A percentile compares a stretch with the other conserved stretches of the same genome.
Evolutionary conservation across 2,113 vertebrate genomes (phyloP).

Genomic region (Aptenodytes forsteri): DNA sequence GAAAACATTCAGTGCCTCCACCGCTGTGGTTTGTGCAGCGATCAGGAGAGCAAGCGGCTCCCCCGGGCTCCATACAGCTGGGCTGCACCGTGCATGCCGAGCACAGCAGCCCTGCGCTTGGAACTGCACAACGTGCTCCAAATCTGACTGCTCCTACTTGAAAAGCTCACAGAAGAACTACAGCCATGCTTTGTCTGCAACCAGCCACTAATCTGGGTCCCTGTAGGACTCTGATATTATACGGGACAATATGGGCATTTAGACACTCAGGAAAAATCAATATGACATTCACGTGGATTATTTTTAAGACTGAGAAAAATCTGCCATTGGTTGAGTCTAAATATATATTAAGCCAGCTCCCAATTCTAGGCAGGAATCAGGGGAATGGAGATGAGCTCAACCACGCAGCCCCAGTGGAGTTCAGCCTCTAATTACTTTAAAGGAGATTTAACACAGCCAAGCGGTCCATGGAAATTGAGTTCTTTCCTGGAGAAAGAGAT

Average conservation of each 20-base stretch:
- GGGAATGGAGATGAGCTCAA: slow-evolving; percentile 33
- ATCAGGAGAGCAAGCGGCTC: neutral
- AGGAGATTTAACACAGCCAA: slow-evolving; percentile 24
- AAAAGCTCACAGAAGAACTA: neutral
- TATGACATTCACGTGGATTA: neutral
- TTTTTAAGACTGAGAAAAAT: neutral
- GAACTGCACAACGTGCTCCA: neutral
- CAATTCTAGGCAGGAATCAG: neutral
- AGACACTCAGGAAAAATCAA: neutral
- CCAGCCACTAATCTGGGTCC: neutral
- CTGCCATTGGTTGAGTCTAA: neutral
- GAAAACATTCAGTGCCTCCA: neutral
- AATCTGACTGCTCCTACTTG: neutral
- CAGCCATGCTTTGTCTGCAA: neutral
- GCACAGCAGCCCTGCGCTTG: neutral
- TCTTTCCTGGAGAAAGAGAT: neutral
- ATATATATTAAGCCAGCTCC: neutral
- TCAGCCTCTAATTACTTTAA: slow-evolving; percentile 28
- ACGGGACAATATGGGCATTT: neutral
- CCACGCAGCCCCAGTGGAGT: neutral
- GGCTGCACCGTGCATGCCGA: neutral
- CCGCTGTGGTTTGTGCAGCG: neutral
- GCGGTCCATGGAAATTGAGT: neutral
- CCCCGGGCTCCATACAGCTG: neutral
- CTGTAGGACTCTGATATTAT: neutral